Conservation (phyloP, 2,888 invertebrate genomes). For the Acrocera orbiculus region DNA sequence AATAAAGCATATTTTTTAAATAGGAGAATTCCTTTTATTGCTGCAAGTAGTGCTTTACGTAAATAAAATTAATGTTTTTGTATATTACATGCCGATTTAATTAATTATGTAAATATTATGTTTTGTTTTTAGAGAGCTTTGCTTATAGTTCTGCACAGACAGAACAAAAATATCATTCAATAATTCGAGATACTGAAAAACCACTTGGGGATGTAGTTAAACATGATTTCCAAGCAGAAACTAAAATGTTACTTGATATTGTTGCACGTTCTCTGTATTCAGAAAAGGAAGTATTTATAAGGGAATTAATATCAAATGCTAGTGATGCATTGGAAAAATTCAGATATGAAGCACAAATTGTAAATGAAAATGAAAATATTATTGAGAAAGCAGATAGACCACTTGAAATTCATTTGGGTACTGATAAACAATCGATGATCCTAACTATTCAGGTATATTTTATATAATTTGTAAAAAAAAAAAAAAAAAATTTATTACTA, state of each 20-base stretch:
- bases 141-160: conserved; percentile 2
- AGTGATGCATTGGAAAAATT: conserved; percentile 95
- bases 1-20: too few species aligned
- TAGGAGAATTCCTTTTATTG: too few species aligned
- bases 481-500: background rate
- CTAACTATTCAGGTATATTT: conserved; percentile 62
- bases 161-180: conserved; percentile 14
- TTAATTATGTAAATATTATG: too few species aligned
- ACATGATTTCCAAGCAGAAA: conserved; percentile 94
- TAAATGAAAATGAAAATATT: conserved; percentile 34
- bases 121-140: too few species aligned
- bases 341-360: conserved; percentile 48
- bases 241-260: conserved; percentile 85
- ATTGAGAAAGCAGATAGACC: conserved; percentile 42
- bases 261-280: conserved; percentile 95
- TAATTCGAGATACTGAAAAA: conserved; percentile 19
- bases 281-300: conserved; percentile 92
- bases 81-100: too few species aligned
- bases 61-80: too few species aligned
- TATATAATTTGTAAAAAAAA: background rate
- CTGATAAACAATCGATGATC: conserved; percentile 70
- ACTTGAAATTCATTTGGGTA: conserved; percentile 73
- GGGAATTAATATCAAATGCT: conserved; percentile 91
- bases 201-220: conserved; percentile 34
- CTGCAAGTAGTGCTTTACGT: too few species aligned